Percentiles rank a stretch among this genome's conserved stretches.
Evolutionary conservation across 2,113 vertebrate genomes (phyloP).

Genomic region (western clawed frog (Xenopus tropicalis)): UCB_Xtro_10.0 CM004445.2:29108001-29108500

Average conservation of each 20-base stretch:
- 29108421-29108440: too few relatives aligned
- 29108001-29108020: too few relatives aligned
- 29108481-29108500: too few relatives aligned
- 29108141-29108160: background rate
- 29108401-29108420: too few relatives aligned
- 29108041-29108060: background rate
- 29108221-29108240: background rate
- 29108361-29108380: background rate
- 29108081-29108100: background rate
- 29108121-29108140: background rate
- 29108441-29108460: too few relatives aligned
- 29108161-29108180: slow-evolving; percentile 5
- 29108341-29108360: background rate
- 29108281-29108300: slow-evolving; percentile 1
- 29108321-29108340: background rate
- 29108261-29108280: slow-evolving; percentile 1
- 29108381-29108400: background rate
- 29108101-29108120: background rate
- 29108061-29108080: background rate
- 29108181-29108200: slow-evolving; percentile 19
- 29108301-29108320: background rate
- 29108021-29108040: background rate
- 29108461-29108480: too few relatives aligned
- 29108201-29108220: slow-evolving; percentile 15
- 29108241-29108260: slow-evolving; percentile 3